Evolutionary conservation across 2,888 invertebrate genomes (phyloP), one percentile per base, ranked within the genome.

Genomic region (Diplazon laetatorius): DNA sequence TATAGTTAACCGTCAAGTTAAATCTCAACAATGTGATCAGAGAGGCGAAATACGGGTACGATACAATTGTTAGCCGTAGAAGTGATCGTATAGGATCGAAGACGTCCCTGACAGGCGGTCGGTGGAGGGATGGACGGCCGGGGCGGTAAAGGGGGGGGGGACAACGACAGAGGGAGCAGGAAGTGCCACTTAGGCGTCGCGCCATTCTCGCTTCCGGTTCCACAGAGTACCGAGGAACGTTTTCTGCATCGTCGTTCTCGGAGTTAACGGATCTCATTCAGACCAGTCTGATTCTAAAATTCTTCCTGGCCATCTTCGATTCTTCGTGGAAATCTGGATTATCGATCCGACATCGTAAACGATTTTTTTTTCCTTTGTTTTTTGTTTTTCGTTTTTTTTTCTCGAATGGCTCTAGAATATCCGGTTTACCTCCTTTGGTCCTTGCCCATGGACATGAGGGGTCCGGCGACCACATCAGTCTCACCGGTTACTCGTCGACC

Each of bases 111-210:
- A 71, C 57, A n/a, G 77, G 20, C 44, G 74, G 57, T 55, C 68
- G 75, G 2, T 30, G 30, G 30, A 30, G 4, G 30, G 30, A 6
- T 2, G 6, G 30, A 6, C 6, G 30, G 30, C 30, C n/a, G n/a
- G n/a, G 77, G 20, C 44, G 74, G 57, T 55, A 62, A n/a, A n/a
- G 75, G 2, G 2, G 30, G 30, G 6, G 4, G 30, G 30, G 30
- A 6, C 2, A 6, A 6, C 6, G 30, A 6, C 30, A 6, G 57
- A 62, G 63, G 73, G 44, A 50, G 75, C 80, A 70, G 80, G 80
- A 80, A 80, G 78, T 78, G 70, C 65, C 78, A 80, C 80, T 80
- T 80, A 65, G 63, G 59, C 65, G 59, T 65, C 80, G 77, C 71
- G 63, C 69, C 66, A 75, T 75, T 76, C 78, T 69, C 59, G 25